Evolutionary conservation across 92 coral and sea anemone genomes (phyloP), one percentile per base, ranked within the genome.

Genomic region (Siderastrea siderea): DNA sequence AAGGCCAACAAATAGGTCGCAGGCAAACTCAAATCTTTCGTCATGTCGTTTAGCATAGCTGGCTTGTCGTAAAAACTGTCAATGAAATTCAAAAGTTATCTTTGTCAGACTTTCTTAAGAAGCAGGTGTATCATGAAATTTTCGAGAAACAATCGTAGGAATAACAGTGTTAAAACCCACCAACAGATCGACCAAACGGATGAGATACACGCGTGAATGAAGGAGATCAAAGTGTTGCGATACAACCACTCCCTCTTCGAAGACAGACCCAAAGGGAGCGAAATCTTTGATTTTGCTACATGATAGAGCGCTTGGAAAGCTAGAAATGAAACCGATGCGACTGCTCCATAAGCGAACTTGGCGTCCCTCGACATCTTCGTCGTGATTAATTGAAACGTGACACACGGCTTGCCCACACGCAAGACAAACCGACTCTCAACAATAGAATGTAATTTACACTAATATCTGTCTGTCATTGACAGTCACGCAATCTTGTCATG

Each of bases 171-270:
- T 6, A 38, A 46, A 13, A 68, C 85, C 55, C 45, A 68, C 85
- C 85, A 81, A 68, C 52, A 68, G 13, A 81, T 53, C 55, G 85
- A 51, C 76, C 67, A 81, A 38, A 54, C 61, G 2, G 64, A 45
- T 52, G 76, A 68, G 57, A 68, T 81, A 38, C 66, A 43, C 2
- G 85, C 65, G 62, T 81, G 85, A 67, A 81, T 54, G n/a, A 81
- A 57, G 9, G 85, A 81, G 14, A 54, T 68, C 54, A 81, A 53
- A 50, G 76, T 81, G 55, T 81, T 81, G 0, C 7, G 8, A 46
- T 67, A 81, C 52, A 68, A 17, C 77, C 85, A 81, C 85, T 68
- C 55, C 76, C 68, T 81, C 14, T 11, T 52, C 67, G 54, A 52
- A 15, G 76, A 54, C 55, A 68, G 43, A 46, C 9, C 43, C 38